These are phyloP conservation scores for Crematogaster levior DNA, from an alignment of 2,888 invertebrate species.

Conservation along the genomic window DNA sequence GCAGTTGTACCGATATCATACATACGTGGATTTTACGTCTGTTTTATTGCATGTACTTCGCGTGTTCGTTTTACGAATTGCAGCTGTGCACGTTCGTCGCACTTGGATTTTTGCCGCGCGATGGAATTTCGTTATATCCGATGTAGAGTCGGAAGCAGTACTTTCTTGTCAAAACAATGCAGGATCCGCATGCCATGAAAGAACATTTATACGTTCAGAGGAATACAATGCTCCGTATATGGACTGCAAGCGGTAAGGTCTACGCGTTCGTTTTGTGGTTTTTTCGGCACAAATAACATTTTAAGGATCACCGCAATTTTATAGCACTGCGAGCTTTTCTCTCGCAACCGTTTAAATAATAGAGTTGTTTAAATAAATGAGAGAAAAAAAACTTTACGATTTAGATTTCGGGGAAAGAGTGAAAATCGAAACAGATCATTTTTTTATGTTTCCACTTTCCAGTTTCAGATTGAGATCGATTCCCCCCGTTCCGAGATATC, in stretches of 20 bases:
- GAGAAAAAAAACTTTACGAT: not conserved
- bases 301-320: not conserved
- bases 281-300: slow-evolving; percentile 25
- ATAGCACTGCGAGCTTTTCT: not conserved
- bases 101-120: slow-evolving; percentile 71
- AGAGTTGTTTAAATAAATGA: not conserved
- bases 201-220: slow-evolving; percentile 53
- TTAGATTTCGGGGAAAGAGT: not conserved
- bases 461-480: slow-evolving; percentile 12
- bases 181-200: slow-evolving; percentile 45
- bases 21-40: slow-evolving; percentile 65
- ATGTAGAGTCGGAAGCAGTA: slow-evolving; percentile 30
- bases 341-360: not conserved
- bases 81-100: slow-evolving; percentile 61
- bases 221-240: slow-evolving; percentile 13
- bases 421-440: not conserved
- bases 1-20: slow-evolving; percentile 51
- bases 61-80: slow-evolving; percentile 72
- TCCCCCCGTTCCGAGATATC: not conserved
- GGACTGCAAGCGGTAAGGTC: not conserved
- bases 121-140: slow-evolving; percentile 76
- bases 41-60: slow-evolving; percentile 68
- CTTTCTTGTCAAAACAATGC: slow-evolving; percentile 32
- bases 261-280: not conserved
- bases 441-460: not conserved